Evolutionary conservation across 1,140 invertebrate genomes (phyloP).

Genomic region (Belonocnema kinseyi): DNA sequence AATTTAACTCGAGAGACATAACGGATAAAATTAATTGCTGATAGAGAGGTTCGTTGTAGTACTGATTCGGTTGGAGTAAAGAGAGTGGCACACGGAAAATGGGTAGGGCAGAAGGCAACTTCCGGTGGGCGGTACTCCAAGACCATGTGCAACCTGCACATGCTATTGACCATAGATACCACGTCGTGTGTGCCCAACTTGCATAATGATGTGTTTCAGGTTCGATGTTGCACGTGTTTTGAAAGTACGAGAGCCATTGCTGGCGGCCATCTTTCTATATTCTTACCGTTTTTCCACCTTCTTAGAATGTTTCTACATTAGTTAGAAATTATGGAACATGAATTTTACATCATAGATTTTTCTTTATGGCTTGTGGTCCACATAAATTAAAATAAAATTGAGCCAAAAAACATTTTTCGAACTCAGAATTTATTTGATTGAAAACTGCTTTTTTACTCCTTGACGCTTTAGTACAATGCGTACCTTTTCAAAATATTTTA

Average conservation of each 20-base stretch:
- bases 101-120: slow-evolving; percentile 61
- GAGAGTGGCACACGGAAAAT: slow-evolving; percentile 40
- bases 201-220: slow-evolving; percentile 23
- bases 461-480: too few species aligned
- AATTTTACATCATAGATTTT: too few species aligned
- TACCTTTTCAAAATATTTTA: too few species aligned
- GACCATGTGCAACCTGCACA: slow-evolving; percentile 53
- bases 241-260: slow-evolving; percentile 51
- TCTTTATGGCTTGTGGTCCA: too few species aligned
- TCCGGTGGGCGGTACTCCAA: slow-evolving; percentile 67
- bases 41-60: background rate
- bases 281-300: slow-evolving; percentile 48
- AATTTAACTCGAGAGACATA: too few species aligned
- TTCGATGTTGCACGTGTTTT: slow-evolving; percentile 45
- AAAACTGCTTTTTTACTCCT: too few species aligned
- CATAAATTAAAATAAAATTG: too few species aligned
- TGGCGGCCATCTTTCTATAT: slow-evolving; percentile 51
- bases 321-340: too few species aligned
- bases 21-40: too few species aligned
- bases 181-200: slow-evolving; percentile 42
- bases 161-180: slow-evolving; percentile 59
- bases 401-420: too few species aligned
- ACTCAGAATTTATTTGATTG: too few species aligned
- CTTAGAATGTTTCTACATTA: too few species aligned
- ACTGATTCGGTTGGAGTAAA: slow-evolving; percentile 45